Conservation (phyloP, 1,140 invertebrate genomes). For the Philotrypesis tridentata region DNA sequence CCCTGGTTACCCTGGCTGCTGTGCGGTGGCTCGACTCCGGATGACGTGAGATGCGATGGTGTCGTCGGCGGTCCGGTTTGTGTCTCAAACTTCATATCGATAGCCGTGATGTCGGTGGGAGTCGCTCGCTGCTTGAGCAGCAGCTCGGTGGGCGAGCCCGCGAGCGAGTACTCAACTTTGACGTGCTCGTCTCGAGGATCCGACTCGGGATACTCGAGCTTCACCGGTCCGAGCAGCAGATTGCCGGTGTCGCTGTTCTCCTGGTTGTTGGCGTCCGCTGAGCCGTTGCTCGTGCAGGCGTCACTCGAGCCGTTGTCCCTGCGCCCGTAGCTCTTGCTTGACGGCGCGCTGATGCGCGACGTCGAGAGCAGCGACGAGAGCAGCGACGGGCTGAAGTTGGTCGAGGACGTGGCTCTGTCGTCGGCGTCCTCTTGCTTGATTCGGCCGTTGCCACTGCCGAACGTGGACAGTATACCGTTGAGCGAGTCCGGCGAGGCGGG, state of each 20-base stretch:
- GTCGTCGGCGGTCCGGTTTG: slow-evolving; percentile 63
- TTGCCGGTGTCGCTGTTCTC: slow-evolving; percentile 48
- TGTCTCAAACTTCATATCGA: slow-evolving; percentile 72
- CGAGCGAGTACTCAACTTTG: slow-evolving; percentile 59
- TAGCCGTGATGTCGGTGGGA: slow-evolving; percentile 11
- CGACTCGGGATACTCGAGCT: slow-evolving; percentile 52
- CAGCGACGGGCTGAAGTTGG: slow-evolving; percentile 60
- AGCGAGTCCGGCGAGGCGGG: slow-evolving; percentile 58
- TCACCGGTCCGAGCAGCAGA: slow-evolving; percentile 49
- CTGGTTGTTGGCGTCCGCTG: background rate
- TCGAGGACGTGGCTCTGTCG: slow-evolving; percentile 44
- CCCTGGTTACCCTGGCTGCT: slow-evolving; percentile 63
- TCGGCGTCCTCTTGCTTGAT: slow-evolving; percentile 63
- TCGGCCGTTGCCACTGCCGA: slow-evolving; percentile 53
- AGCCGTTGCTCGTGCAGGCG: background rate
- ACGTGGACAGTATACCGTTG: slow-evolving; percentile 61
- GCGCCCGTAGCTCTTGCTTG: slow-evolving; percentile 30
- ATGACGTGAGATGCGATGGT: slow-evolving; percentile 63
- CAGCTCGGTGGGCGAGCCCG: slow-evolving; percentile 56
- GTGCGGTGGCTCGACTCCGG: slow-evolving; percentile 69
- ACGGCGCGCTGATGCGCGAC: slow-evolving; percentile 47
- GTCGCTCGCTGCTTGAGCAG: slow-evolving; percentile 49
- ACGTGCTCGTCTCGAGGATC: slow-evolving; percentile 40
- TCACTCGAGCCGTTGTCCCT: background rate
- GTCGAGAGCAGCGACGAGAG: slow-evolving; percentile 62